Evolutionary conservation across 2,113 vertebrate genomes (phyloP), one percentile per base, ranked within the genome.

Genomic region (Nymphicus hollandicus): DNA sequence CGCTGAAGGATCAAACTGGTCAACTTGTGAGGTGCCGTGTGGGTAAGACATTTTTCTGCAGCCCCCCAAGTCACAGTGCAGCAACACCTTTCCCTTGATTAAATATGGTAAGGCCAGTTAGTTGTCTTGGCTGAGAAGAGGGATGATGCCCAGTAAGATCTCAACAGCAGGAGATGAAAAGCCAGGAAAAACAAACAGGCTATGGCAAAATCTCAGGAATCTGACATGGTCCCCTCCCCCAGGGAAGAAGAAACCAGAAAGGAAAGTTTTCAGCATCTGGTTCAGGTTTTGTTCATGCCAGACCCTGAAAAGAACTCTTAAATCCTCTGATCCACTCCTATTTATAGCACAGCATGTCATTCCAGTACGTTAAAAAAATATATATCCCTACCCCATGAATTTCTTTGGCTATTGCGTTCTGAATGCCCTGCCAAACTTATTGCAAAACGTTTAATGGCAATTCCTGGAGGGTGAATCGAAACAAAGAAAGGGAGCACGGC

Each of bases 161-260:
- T 79, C 56, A 87, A 65, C 37, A 89, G 74, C 0, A 0, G 82
- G 56, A 88, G 71, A 92, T 89, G 73, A 92, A 96, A 94, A 91
- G 96, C 92, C 96, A 97, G 91, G 35, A 92, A 91, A 95, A 96
- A 93, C 88, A 96, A 93, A 89, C 73, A 72, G 77, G 8, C 20
- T 58, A 94, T 92, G 95, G 95, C 96, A 96, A 85, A 93, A 73
- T 70, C 88, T 94, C 96, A 96, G 83, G 96, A 95, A 96, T 96
- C 94, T 89, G 92, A 91, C 96, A 82, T 17, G 37, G 83, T 91
- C 78, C 83, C 91, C 89, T 91, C 86, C 96, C 69, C 77, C 86
- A 93, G 70, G 49, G 69, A 93, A 87, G 61, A 81, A 93, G 96
- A 94, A 83, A 58, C 52, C 86, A 94, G 91, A 86, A 89, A 95